Percentiles rank a stretch among this genome's conserved stretches.
Conservation (phyloP, 1,140 invertebrate species). For the Lepidurus packardi region DNA sequence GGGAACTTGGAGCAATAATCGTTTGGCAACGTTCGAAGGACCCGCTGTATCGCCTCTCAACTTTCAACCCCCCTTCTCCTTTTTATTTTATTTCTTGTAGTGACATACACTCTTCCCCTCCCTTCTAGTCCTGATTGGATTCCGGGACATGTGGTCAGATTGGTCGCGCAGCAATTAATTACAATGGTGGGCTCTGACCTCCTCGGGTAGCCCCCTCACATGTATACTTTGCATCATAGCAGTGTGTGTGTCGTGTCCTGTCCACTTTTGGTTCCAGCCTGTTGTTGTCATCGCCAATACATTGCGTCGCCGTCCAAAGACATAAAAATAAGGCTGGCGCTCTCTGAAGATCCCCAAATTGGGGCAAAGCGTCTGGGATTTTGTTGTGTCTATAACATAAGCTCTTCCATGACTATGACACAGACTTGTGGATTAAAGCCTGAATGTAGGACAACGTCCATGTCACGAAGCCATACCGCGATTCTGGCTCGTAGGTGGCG, state of each 20-base stretch:
- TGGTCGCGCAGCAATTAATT: slow-evolving; percentile 19
- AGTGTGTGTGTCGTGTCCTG: not conserved
- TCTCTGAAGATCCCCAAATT: not conserved
- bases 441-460: not conserved
- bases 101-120: not conserved
- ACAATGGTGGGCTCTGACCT: slow-evolving; percentile 6
- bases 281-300: slow-evolving; percentile 11
- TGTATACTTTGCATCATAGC: not conserved
- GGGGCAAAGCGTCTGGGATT: not conserved
- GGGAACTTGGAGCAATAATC: not conserved
- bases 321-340: not conserved
- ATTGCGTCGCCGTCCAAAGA: not conserved
- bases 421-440: not conserved
- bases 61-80: not conserved
- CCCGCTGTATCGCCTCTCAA: not conserved
- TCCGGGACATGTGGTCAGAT: slow-evolving; percentile 12
- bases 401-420: not conserved
- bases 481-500: too few species aligned
- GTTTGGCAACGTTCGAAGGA: slow-evolving; percentile 1
- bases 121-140: slow-evolving; percentile 8
- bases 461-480: too few species aligned
- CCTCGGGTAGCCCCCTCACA: not conserved
- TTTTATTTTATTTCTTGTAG: not conserved
- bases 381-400: not conserved
- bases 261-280: not conserved